A percentile compares a stretch with the other conserved stretches of the same genome.
These are phyloP conservation scores for Mythimna pallens DNA, from an alignment of 2,888 invertebrate genomes.

Conservation along the genomic window DNA sequence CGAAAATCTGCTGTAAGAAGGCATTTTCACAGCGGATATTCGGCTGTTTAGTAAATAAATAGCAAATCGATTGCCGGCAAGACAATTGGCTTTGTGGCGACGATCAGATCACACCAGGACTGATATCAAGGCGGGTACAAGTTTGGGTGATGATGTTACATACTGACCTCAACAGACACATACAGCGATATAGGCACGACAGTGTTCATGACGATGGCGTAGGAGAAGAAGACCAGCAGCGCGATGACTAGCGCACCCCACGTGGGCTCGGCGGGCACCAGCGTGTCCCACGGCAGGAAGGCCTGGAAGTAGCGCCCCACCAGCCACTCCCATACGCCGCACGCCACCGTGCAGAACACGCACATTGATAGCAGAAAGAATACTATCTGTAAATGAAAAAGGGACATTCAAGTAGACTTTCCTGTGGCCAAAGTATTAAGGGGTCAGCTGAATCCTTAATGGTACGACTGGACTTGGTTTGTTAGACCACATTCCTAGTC, in stretches of 20 bases:
- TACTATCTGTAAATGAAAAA: slow-evolving; percentile 94
- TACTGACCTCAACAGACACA: slow-evolving; percentile 96
- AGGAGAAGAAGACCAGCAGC: slow-evolving; percentile 99
- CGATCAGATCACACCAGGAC: background rate
- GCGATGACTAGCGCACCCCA: slow-evolving; percentile 98
- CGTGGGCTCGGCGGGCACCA: slow-evolving; percentile 95
- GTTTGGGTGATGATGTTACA: background rate
- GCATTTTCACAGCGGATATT: no score
- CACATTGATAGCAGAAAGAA: slow-evolving; percentile 99
- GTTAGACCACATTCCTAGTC: no score
- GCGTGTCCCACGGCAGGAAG: slow-evolving; percentile 98
- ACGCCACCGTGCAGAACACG: slow-evolving; percentile 99
- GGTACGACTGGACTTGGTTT: background rate
- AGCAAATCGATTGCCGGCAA: no score
- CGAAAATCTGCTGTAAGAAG: no score
- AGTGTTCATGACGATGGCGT: slow-evolving; percentile 99
- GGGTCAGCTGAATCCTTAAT: background rate
- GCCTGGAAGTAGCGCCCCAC: slow-evolving; percentile 97
- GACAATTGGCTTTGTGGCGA: background rate
- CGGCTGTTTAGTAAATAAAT: no score
- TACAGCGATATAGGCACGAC: slow-evolving; percentile 99
- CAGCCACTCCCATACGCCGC: slow-evolving; percentile 99
- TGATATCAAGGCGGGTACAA: background rate
- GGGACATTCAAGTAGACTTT: background rate
- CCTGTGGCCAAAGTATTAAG: background rate